Base-by-base conservation (phyloP, 2,113 vertebrate species). In the Capreolus pygargus region DNA sequence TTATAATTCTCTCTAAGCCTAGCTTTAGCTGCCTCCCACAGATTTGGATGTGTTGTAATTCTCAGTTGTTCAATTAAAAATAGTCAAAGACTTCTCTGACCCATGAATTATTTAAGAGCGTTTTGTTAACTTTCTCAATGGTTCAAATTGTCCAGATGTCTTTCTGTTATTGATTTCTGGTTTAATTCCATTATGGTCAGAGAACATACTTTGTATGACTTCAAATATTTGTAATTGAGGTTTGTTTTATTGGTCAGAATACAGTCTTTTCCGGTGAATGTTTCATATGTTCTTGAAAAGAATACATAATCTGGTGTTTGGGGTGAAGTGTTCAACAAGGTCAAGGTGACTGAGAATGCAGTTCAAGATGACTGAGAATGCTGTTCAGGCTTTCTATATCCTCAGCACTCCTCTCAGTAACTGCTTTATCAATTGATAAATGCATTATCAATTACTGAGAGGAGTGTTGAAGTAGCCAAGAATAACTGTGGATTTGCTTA, bases 191-290 rank as follows among this genome's bases (percentile, higher is more conserved):
- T 6, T n/a, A 60, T 19, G 5, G 5, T 28, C 88, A 78, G 64
- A 88, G n/a, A 45, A 94, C 14, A 70, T 25, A 45, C 43, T 86
- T 60, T 50, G 13, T 43, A 76, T 85, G 45, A 45, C 36, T 92
- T 93, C 55, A 50, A 52, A 78, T 84, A 74, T 91, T 91, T 86
- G 79, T 17, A 81, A 27, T 43, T 78, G 52, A 83, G 16, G 13
- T 83, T 54, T 91, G 33, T 86, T 96, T 81, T 96, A 87, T 94
- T 94, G 30, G 36, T 58, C 47, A 91, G 36, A 57, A 67, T 88
- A 50, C 33, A 25, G 79, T 70, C 55, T 78, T 11, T 52, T 25
- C 82, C 45, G 61, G 33, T 47, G 7, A 79, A 17, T 61, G 33
- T 67, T 89, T 47, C 52, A 58, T 33, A 16, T 57, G n/a, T 33